Evolutionary conservation across 2,797 vertebrate genomes (phyloP).

Genomic region (Cossypha heuglini): DNA sequence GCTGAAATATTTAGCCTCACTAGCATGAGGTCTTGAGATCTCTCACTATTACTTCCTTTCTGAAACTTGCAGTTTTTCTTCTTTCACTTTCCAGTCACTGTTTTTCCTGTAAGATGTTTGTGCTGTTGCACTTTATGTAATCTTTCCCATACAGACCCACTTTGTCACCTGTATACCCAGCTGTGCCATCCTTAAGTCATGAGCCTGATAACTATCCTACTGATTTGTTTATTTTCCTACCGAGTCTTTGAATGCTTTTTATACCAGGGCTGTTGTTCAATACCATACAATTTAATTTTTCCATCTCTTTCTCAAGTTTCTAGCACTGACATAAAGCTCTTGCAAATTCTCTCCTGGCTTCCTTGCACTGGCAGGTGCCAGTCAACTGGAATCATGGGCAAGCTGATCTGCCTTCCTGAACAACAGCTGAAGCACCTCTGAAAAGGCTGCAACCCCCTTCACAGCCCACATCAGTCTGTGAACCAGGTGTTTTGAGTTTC

Average conservation of each 20-base stretch:
- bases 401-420: background rate
- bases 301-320: background rate
- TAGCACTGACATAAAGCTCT: background rate
- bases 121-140: background rate
- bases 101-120: background rate
- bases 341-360: background rate
- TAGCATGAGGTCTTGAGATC: background rate
- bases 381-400: background rate
- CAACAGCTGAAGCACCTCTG: background rate
- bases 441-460: background rate
- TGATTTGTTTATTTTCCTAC: background rate
- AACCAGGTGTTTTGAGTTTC: background rate
- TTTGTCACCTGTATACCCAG: background rate
- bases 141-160: background rate
- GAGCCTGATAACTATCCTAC: background rate
- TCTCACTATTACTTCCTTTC: background rate
- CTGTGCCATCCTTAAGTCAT: background rate
- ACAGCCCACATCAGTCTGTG: background rate
- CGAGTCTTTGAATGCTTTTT: background rate
- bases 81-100: background rate
- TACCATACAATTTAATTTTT: background rate
- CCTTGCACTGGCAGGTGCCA: background rate
- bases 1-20: background rate
- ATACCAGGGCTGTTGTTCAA: background rate
- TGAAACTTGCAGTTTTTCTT: background rate